Evolutionary conservation across 1,140 invertebrate genomes (phyloP).

Genomic region (Planococcus citri): DNA sequence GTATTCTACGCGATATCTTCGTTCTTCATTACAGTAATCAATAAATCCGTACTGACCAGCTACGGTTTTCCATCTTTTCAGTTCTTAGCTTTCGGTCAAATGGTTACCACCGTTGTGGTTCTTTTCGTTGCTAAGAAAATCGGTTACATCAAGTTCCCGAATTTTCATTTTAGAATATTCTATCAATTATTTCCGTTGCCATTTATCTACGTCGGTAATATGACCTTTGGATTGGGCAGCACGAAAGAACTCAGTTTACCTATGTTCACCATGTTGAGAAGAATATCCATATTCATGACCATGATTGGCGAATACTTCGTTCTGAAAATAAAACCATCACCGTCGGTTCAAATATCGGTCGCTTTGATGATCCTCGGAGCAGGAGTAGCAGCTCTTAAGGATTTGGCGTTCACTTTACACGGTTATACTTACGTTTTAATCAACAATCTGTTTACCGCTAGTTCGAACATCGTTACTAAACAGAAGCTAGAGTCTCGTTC

Average conservation of each 20-base stretch:
- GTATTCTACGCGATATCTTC: conserved; percentile 79
- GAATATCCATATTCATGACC: conserved; percentile 96
- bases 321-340: conserved; percentile 54
- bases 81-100: conserved; percentile 82
- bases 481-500: conserved; percentile 86
- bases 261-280: conserved; percentile 92
- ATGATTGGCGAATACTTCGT: conserved; percentile 89
- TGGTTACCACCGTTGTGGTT: conserved; percentile 76
- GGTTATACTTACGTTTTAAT: conserved; percentile 87
- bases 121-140: conserved; percentile 58
- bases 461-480: conserved; percentile 93
- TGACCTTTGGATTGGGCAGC: conserved; percentile 92
- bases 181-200: conserved; percentile 85
- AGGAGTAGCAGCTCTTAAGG: conserved; percentile 74
- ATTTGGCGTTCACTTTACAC: conserved; percentile 78
- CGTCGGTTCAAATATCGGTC: conserved; percentile 75
- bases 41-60: conserved; percentile 86
- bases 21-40: conserved; percentile 89
- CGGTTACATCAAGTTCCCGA: conserved; percentile 66
- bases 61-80: conserved; percentile 84
- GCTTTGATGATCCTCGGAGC: conserved; percentile 94
- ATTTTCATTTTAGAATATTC: conserved; percentile 48
- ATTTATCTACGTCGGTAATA: conserved; percentile 85
- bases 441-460: conserved; percentile 81
- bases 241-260: conserved; percentile 92